Base-by-base conservation (phyloP, 2,113 vertebrate genomes). In the Atherinomorus stipes region DNA sequence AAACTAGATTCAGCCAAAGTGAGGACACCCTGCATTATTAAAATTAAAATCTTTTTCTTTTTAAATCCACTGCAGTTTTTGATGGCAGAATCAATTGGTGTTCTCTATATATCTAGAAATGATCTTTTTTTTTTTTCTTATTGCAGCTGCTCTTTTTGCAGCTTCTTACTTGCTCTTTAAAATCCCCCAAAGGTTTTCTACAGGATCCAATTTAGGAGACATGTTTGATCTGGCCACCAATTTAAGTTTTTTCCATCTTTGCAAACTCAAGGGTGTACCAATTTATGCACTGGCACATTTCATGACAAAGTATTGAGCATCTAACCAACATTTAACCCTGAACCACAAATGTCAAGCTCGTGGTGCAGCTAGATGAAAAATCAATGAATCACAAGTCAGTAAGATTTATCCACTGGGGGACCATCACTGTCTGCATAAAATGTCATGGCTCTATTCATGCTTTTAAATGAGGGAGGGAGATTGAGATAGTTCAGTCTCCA, bases 261-360 rank as follows among this genome's bases (percentile, higher is more conserved):
- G 7, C 12, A 42, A 15, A 42, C 40, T 42, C 40, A 16, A 42
- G 15, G 40, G 40, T 42, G 15, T 16, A 15, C 40, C 40, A 34
- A 34, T 16, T n/a, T 47, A 0, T 47, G 16, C 19, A 47, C n/a
- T 19, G 4, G 15, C 31, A 26, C 13, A 65, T 25, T 38, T 53
- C 21, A 31, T n/a, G 60, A 40, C 19, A 53, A 65, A 64, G 28
- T 51, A 11, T 21, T 37, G 5, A 38, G 11, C 21, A 61, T 28
- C 53, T 23, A 26, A 45, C 28, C 7, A 69, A 62, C 42, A 25
- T 59, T 50, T 66, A 26, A 50, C 71, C 66, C 54, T 42, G 62
- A 31, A 34, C 40, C 63, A 52, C 13, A 21, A 40, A 52, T 65
- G 49, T 61, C 44, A 61, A 21, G 3, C 15, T 51, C 4, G 4